Base-by-base conservation (phyloP, 92 coral and sea anemone genomes). In the Isaurus tuberculatus region DNA sequence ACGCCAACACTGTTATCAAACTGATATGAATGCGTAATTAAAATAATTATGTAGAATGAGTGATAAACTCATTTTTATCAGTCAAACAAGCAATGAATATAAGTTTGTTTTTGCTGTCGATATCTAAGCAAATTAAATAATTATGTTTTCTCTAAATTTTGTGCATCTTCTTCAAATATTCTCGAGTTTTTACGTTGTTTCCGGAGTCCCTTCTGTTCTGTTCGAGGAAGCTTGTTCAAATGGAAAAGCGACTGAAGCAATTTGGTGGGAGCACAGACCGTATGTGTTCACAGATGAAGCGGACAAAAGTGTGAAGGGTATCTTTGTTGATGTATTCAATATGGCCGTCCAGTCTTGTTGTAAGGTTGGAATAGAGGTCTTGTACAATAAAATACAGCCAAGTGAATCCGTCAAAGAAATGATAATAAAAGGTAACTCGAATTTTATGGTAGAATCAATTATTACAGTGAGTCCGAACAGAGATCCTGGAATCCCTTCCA, bases 261-360 rank as follows among this genome's bases (percentile, higher is more conserved):
- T 84, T 26, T 97, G 89, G 92, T 88, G 90, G 92, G 83, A 84
- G 3, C 90, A 90, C 6, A 82, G 64, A 33, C 99, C 99, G 17
- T 85, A 84, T 72, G 51, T 91, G 48, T 92, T 83, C 89, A 65
- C 65, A 43, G 70, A 85, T 65, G 53, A 33, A 30, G 70, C 30
- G 0, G 44, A n/a, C 43, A 31, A 32, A 0, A 51, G 15, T 34
- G 61, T 85, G 15, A 37, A 48, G 51, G 98, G 98, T 27, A 88
- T 93, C 44, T 65, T 94, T 16, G 90, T 89, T 28, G 97, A 94
- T 46, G 86, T 97, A 30, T 83, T 93, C 25, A 78, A 92, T 40
- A 87, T 23, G 69, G 94, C 64, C n/a, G 66, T 89, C 22, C 79
- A 78, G 30, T 26, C 83, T 2, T 93, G 98, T 40, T 93, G 98